Evolutionary conservation across 2,797 vertebrate species (phyloP), one percentile per base, ranked within the genome.

Genomic region (Carapus acus): DNA sequence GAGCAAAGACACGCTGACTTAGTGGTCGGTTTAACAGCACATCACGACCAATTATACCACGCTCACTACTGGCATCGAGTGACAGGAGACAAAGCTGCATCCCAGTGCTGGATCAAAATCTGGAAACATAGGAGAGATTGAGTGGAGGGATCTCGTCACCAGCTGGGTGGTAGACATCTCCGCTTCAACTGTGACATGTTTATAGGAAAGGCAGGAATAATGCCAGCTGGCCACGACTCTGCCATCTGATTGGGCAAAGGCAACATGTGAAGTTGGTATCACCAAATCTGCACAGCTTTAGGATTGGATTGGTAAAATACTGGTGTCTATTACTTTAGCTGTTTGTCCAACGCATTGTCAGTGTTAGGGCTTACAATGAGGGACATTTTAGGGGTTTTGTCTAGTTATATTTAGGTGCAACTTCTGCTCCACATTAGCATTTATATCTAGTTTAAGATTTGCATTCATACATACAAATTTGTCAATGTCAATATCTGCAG

Each of bases 51-150:
- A 60, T 48, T 45, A 51, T 38, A 43, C 9, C 27, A 2, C n/a
- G 14, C 16, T 11, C 24, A 27, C 33, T 31, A 14, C 19, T 39
- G 40, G 50, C 21, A 6, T 18, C 31, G 22, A 15, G 39, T 7
- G 43, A 48, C 8, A 2, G 43, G 14, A 14, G 46, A 31, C 45
- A 40, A 19, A 24, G 33, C 34, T 20, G 18, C 8, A 11, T 18
- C 36, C n/a, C 43, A 34, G 16, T 19, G 18, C 15, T 17, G 12
- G 37, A 50, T 58, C 65, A 67, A 31, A 76, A 76, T 36, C 65
- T 12, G 7, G 29, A 38, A 40, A 8, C 31, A 40, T 39, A 19
- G 8, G 38, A 39, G 4, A 37, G 50, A 51, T 63, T 59, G 48
- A 42, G 51, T 4, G 51, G 1, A 1, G 33, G 21, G 43, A 39